Evolutionary conservation across 2,797 vertebrate genomes (phyloP).

Genomic region (Acrossocheilus wenchowensis): DNA sequence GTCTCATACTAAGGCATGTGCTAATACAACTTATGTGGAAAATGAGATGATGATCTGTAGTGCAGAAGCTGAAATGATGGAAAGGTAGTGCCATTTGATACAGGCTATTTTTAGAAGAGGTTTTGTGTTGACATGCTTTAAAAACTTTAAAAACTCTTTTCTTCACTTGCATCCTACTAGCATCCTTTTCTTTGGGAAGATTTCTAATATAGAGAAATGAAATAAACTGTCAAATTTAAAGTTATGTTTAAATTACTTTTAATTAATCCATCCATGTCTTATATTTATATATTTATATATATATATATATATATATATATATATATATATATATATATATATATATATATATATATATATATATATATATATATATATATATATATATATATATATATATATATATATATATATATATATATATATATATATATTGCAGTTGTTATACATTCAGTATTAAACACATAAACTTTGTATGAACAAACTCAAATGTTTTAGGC

Average conservation of each 20-base stretch:
- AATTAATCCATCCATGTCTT: no score
- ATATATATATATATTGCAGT: not conserved
- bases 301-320: no score
- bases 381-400: no score
- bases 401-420: no score
- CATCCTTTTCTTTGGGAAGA: not conserved
- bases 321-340: no score
- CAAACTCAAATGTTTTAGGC: not conserved
- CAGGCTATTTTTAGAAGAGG: not conserved
- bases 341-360: no score
- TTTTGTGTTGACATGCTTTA: not conserved
- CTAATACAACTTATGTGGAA: constrained; percentile 59
- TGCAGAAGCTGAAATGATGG: constrained; percentile 1
- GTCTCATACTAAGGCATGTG: constrained; percentile 24
- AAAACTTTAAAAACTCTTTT: not conserved
- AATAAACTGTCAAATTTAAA: not conserved
- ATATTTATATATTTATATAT: no score
- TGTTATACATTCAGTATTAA: not conserved
- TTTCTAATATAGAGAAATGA: not conserved
- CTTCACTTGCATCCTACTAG: not conserved
- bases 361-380: no score
- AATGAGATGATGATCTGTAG: constrained; percentile 52
- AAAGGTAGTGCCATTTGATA: not conserved
- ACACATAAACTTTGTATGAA: not conserved
- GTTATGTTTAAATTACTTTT: no score